Conservation (phyloP, 2,113 vertebrate genomes). For the Lontra canadensis region DNA sequence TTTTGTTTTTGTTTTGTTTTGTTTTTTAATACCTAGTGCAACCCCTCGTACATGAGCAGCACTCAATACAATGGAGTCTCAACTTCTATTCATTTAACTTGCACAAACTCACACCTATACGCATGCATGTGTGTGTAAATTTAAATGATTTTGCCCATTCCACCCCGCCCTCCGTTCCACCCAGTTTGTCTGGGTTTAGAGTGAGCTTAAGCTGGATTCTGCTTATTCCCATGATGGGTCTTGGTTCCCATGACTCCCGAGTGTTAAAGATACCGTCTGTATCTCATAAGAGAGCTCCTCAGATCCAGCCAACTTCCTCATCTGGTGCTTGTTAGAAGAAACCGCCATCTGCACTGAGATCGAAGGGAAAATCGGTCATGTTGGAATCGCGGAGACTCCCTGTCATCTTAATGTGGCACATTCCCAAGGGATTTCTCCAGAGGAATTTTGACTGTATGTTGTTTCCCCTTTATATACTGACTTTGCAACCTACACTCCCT, state of each 20-base stretch:
- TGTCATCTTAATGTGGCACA: neutral
- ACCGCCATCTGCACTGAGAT: neutral
- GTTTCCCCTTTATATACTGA: neutral
- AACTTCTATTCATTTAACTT: neutral
- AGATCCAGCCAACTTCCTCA: neutral
- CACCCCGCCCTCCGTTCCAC: neutral
- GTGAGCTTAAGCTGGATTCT: neutral
- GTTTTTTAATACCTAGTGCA: neutral
- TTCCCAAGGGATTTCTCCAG: neutral
- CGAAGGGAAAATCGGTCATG: neutral
- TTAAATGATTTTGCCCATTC: neutral
- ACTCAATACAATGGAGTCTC: neutral
- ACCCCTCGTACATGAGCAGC: neutral
- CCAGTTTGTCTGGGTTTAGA: neutral
- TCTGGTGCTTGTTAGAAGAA: neutral
- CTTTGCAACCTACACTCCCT: neutral
- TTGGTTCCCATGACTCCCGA: neutral
- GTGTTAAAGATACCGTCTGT: neutral
- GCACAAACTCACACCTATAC: neutral
- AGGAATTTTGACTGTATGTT: neutral
- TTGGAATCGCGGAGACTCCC: neutral
- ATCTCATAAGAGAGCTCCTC: neutral
- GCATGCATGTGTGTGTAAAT: fast-evolving
- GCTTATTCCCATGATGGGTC: neutral
- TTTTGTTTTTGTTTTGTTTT: neutral